Conservation (phyloP, 2,888 invertebrate genomes). For the Apotomis turbidana region DNA sequence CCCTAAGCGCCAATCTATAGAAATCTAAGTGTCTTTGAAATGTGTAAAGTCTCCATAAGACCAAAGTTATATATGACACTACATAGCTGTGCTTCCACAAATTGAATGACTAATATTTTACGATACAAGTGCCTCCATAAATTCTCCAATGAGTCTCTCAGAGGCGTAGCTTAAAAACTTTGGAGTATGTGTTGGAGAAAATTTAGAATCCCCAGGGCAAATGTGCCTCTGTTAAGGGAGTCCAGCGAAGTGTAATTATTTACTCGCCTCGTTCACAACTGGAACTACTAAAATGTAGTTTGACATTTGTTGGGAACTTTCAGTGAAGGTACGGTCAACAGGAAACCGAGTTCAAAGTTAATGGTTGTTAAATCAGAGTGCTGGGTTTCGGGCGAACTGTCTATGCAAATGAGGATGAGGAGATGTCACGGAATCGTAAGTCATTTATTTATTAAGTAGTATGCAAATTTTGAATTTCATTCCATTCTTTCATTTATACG, state of each 20-base stretch:
- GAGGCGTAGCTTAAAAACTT: neutral
- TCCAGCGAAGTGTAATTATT: slow-evolving; percentile 42
- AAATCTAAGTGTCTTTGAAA: no score
- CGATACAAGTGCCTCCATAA: no score
- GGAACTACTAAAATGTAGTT: slow-evolving; percentile 41
- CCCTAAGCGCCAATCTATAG: no score
- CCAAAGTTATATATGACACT: no score
- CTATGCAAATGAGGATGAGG: neutral
- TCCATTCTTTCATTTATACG: no score
- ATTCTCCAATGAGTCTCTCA: neutral
- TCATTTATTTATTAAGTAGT: no score
- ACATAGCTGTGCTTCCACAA: no score
- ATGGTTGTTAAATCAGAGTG: slow-evolving; percentile 10
- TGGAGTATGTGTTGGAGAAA: neutral
- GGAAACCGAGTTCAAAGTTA: slow-evolving; percentile 13
- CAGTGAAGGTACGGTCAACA: slow-evolving; percentile 30
- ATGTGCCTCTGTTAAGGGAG: slow-evolving; percentile 32
- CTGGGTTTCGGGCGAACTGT: neutral
- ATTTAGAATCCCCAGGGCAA: slow-evolving; percentile 25
- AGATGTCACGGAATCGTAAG: neutral
- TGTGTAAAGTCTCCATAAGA: no score
- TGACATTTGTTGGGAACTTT: slow-evolving; percentile 41
- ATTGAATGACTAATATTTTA: neutral
- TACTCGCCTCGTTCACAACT: slow-evolving; percentile 38
- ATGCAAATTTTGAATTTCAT: no score